phyloP scores from a whole-genome alignment of 2,797 vertebrate species.

The Sebastes umbrosus region DNA sequence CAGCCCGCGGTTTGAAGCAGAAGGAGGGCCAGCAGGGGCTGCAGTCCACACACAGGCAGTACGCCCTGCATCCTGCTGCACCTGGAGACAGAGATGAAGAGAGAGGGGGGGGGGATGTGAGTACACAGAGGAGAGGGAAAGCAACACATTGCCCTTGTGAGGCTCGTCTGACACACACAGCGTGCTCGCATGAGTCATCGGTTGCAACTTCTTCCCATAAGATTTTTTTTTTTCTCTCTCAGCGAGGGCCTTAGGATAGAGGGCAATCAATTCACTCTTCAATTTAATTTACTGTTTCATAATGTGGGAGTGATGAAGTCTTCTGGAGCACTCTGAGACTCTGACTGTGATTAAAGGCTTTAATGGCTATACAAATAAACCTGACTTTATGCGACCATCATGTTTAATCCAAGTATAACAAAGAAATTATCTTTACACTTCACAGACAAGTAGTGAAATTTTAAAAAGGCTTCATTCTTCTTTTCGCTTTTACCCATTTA shows the following conservation, averaged over 20 bases:
- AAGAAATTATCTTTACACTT: constrained; percentile 26
- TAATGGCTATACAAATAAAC: constrained; percentile 28
- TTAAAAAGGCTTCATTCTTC: neutral
- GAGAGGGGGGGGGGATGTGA: constrained; percentile 36
- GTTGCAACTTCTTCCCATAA: neutral
- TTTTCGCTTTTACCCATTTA: neutral
- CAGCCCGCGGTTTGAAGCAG: constrained; percentile 72
- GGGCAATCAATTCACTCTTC: constrained; percentile 20
- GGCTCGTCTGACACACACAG: neutral
- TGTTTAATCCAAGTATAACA: constrained; percentile 26
- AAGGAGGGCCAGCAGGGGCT: constrained; percentile 75
- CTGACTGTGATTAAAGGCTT: constrained; percentile 6
- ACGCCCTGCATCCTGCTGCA: constrained; percentile 77
- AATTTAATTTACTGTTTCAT: constrained; percentile 27
- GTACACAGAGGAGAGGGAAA: constrained; percentile 32
- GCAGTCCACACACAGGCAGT: constrained; percentile 64
- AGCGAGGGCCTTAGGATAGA: neutral
- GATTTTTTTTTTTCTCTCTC: neutral
- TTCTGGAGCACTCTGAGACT: constrained; percentile 12
- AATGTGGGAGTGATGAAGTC: neutral
- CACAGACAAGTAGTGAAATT: constrained; percentile 2
- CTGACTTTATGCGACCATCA: constrained; percentile 10
- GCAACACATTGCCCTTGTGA: constrained; percentile 33
- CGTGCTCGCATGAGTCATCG: constrained; percentile 30
- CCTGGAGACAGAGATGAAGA: constrained; percentile 61